phyloP scores from a whole-genome alignment of 2,888 invertebrate species.

The Beris chalybata region DNA sequence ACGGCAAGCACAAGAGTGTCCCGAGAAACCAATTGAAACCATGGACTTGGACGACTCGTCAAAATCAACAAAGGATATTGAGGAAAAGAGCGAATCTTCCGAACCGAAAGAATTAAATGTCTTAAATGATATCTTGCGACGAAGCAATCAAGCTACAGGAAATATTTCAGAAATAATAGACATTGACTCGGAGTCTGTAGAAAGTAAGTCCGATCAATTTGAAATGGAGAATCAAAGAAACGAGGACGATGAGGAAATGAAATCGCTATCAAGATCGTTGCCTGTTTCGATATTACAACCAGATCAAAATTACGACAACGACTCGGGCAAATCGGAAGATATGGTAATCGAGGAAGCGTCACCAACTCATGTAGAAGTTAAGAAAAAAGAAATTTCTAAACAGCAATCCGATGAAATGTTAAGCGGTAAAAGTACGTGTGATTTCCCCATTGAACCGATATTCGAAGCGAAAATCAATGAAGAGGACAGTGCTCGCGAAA shows the following conservation, averaged over 20 bases:
- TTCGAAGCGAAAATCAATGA: slow-evolving; percentile 44
- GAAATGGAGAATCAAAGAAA: background rate
- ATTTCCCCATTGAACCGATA: slow-evolving; percentile 28
- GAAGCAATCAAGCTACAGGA: background rate
- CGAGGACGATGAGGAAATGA: slow-evolving; percentile 8
- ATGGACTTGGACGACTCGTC: slow-evolving; percentile 40
- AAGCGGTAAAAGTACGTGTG: slow-evolving; percentile 10
- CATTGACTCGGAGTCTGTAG: slow-evolving; percentile 36
- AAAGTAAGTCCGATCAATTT: slow-evolving; percentile 20
- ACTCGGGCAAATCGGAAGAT: background rate
- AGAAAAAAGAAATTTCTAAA: background rate
- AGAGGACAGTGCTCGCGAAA: slow-evolving; percentile 80
- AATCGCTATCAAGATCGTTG: slow-evolving; percentile 3
- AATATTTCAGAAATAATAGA: slow-evolving; percentile 32
- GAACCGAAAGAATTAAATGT: background rate
- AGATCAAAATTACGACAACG: background rate
- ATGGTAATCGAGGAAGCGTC: slow-evolving; percentile 4
- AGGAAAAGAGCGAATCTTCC: background rate
- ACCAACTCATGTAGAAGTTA: background rate
- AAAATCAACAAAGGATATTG: slow-evolving; percentile 3
- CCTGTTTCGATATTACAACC: background rate
- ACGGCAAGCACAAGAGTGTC: slow-evolving; percentile 45
- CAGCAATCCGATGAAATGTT: slow-evolving; percentile 21
- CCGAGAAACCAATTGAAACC: slow-evolving; percentile 46
- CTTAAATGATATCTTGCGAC: background rate